These are phyloP conservation scores for Griposia aprilina DNA, from an alignment of 2,888 invertebrate species.

Conservation along the genomic window DNA sequence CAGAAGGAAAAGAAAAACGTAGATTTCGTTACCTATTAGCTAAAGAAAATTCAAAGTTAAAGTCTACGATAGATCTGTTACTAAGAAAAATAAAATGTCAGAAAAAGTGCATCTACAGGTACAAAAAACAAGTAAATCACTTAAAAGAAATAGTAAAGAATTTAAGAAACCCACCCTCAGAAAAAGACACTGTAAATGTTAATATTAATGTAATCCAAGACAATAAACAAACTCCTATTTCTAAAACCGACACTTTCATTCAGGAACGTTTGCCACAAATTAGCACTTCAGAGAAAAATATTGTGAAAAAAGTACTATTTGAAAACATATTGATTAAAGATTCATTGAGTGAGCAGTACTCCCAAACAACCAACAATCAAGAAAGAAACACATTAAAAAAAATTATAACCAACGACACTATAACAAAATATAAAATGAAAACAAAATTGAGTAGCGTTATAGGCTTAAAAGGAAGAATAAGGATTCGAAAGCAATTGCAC, in stretches of 20 bases:
- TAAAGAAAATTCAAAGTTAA: too few species aligned
- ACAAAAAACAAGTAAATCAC: conserved; percentile 9
- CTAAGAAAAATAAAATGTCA: conserved; percentile 2
- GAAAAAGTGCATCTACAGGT: conserved; percentile 14
- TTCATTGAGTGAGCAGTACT: conserved; percentile 19
- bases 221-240: conserved; percentile 7
- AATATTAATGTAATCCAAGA: conserved; percentile 4
- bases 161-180: conserved; percentile 5
- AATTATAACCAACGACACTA: too few species aligned
- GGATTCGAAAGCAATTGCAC: not conserved
- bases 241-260: conserved; percentile 7
- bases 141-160: conserved; percentile 7
- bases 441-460: not conserved
- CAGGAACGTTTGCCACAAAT: not conserved
- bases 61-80: too few species aligned
- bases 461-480: not conserved
- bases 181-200: conserved; percentile 10
- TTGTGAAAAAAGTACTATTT: conserved; percentile 17
- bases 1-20: conserved; percentile 24
- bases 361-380: not conserved
- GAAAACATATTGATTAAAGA: conserved; percentile 23
- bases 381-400: too few species aligned
- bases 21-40: conserved; percentile 14
- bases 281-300: conserved; percentile 9
- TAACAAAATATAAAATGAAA: too few species aligned